Conservation (phyloP, 2,113 vertebrate species). For the Neomonachus schauinslandi region DNA sequence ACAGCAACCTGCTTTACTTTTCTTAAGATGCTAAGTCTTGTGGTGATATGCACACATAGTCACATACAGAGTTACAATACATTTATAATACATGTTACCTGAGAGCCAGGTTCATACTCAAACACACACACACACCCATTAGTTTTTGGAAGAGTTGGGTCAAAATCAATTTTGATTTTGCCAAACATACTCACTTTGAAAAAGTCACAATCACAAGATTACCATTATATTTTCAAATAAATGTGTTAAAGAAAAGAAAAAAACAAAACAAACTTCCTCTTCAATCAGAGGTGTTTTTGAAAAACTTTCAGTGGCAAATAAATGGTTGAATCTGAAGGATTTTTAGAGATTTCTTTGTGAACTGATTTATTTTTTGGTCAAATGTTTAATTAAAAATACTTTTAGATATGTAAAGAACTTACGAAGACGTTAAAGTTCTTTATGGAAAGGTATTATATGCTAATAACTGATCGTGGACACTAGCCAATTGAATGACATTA, state of each 20-base stretch:
- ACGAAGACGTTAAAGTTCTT: background rate
- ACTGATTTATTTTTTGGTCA: background rate
- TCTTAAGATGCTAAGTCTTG: background rate
- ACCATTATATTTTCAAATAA: slow-evolving; percentile 3
- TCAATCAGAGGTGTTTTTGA: background rate
- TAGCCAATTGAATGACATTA: background rate
- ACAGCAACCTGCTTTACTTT: background rate
- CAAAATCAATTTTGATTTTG: background rate
- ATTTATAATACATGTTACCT: background rate
- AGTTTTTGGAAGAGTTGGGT: background rate
- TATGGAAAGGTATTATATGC: background rate
- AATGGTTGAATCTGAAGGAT: background rate
- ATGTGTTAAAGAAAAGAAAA: background rate
- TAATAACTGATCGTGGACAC: background rate
- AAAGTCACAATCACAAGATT: background rate
- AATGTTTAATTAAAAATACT: background rate
- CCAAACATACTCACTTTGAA: background rate
- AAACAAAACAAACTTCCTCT: background rate
- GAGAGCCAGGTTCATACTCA: background rate
- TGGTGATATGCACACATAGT: background rate
- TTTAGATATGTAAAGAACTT: background rate
- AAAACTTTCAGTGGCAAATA: background rate
- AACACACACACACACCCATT: background rate
- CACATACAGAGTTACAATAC: background rate
- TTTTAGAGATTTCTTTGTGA: background rate